Base-by-base conservation (phyloP, 2,888 invertebrate genomes). In the Junonia oenone region DNA sequence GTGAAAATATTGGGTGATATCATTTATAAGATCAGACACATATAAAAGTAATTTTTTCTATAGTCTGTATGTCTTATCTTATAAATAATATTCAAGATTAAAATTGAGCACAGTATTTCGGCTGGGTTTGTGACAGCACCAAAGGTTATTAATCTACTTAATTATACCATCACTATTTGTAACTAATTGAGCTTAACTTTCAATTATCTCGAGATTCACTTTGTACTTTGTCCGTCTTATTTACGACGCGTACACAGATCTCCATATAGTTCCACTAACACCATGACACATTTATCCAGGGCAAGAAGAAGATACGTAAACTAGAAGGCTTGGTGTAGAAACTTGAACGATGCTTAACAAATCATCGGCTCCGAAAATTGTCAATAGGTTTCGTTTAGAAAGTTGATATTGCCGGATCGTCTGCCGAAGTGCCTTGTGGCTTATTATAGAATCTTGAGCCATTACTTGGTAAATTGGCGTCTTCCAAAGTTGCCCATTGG, bases 101-200 rank as follows among this genome's bases (percentile, higher is more conserved):
- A 19, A 31, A 8, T 13, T 31, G n/a, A 33, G 17, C 11, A 31
- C 29, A 22, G 11, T 26, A 13, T 33, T 22, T 13, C 40, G 5
- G 31, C 33, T 15, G n/a, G 19, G 9, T 11, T 6, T 31, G 31
- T 27, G 22, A 45, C 31, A 51, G 56, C 55, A 55, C 45, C 43
- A 13, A 33, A 27, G 49, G 27, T 37, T 55, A 60, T 37, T 55
- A 60, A 49, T 17, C 38, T 54, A 50, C 50, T 45, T 33, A 54
- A 51, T 29, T 51, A 54, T 27, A 43, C 58, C 55, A 61, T 35
- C 43, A 55, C 55, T 59, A 38, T 31, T 40, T 59, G 49, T 43
- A 52, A 55, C 57, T 61, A 61, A 58, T 59, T 62, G 63, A 63
- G 62, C 65, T 61, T 59, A 56, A 47, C 15, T 37, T 38, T 37